A percentile compares a stretch with the other conserved stretches of the same genome.
Conservation (phyloP, 2,113 vertebrate genomes). For the Callospermophilus lateralis region DNA sequence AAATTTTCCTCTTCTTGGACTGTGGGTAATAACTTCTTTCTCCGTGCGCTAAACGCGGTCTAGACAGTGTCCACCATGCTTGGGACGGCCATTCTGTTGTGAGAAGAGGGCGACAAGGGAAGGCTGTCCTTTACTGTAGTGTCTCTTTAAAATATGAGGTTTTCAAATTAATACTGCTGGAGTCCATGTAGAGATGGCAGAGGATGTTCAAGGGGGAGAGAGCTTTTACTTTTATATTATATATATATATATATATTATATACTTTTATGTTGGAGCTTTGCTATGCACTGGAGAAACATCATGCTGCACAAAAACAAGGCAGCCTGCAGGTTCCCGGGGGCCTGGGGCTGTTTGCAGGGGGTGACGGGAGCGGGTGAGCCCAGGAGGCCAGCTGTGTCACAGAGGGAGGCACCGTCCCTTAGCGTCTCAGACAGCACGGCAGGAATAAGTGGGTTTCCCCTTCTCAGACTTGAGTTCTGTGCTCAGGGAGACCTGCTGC, state of each 20-base stretch:
- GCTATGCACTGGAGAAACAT: neutral
- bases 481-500: rapidly evolving
- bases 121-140: rapidly evolving
- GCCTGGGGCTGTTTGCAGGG: too few species aligned
- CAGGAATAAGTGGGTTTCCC: rapidly evolving
- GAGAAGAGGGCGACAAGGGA: too few species aligned
- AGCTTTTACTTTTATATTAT: neutral
- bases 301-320: neutral
- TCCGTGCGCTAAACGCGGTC: rapidly evolving
- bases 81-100: too few species aligned
- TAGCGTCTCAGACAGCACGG: neutral
- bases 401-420: rapidly evolving
- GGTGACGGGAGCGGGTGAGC: too few species aligned
- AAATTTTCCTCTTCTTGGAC: neutral
- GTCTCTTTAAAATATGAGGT: neutral
- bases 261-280: neutral
- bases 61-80: rapidly evolving
- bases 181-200: neutral
- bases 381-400: too few species aligned
- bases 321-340: rapidly evolving
- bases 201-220: neutral
- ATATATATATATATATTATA: neutral
- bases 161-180: neutral
- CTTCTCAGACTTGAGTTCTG: neutral
- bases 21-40: neutral